phyloP scores from a whole-genome alignment of 2,797 vertebrate species.

The Enteromius thamalakanensis region DNA sequence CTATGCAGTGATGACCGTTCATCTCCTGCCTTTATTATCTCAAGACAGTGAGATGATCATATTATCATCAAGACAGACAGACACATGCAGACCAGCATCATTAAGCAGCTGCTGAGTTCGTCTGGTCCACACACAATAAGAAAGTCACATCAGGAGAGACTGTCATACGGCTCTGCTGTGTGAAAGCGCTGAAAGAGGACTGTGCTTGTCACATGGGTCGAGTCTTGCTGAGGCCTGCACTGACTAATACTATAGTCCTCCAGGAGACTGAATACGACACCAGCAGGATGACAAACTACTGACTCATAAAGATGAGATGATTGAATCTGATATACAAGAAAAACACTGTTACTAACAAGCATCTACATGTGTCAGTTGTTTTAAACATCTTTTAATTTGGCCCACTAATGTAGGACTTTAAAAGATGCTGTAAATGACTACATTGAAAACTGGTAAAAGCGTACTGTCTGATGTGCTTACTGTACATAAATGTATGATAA shows the following conservation, averaged over 20 bases:
- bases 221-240: conserved; percentile 17
- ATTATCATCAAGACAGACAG: conserved; percentile 7
- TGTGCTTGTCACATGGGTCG: conserved; percentile 11
- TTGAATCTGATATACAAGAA: conserved; percentile 25
- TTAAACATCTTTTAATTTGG: not conserved
- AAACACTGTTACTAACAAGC: not conserved
- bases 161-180: not conserved
- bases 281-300: conserved; percentile 26
- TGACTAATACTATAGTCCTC: conserved; percentile 38
- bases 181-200: not conserved
- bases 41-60: not conserved
- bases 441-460: not conserved
- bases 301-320: conserved; percentile 35
- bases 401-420: not conserved
- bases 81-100: conserved; percentile 8
- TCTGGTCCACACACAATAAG: conserved; percentile 9
- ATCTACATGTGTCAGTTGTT: not conserved
- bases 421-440: not conserved
- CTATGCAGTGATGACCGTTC: conserved; percentile 11
- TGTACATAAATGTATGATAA: not conserved
- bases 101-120: conserved; percentile 13
- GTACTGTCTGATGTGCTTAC: not conserved
- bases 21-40: conserved; percentile 35
- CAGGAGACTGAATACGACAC: conserved; percentile 19
- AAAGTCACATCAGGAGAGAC: not conserved